A percentile compares a stretch with the other conserved stretches of the same genome.
Conservation (phyloP, 2,797 vertebrate species). For the Acipenser oxyrinchus region DNA sequence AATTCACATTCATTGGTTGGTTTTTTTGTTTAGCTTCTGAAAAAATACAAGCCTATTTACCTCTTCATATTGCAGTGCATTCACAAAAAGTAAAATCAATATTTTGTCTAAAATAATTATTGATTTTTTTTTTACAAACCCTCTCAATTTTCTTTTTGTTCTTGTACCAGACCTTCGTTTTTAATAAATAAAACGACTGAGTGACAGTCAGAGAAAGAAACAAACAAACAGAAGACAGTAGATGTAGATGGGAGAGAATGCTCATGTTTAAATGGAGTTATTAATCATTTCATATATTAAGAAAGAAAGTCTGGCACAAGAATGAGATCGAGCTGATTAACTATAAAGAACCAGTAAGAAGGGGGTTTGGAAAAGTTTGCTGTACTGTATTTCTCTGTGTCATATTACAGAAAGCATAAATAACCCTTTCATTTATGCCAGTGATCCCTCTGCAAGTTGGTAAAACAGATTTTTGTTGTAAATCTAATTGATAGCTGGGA, state of each 20-base stretch:
- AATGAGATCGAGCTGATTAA: no score
- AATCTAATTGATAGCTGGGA: no score
- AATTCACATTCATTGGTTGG: background rate
- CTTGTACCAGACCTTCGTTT: slow-evolving; percentile 1
- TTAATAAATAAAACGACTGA: slow-evolving; percentile 8
- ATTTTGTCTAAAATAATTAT: background rate
- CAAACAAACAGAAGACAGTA: background rate
- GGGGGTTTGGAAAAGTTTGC: no score
- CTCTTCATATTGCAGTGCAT: background rate
- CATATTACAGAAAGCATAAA: no score
- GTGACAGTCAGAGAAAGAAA: background rate
- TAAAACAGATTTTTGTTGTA: no score
- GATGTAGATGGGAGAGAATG: background rate
- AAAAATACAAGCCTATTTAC: background rate
- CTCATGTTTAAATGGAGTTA: no score
- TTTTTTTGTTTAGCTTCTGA: background rate
- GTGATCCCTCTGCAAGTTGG: no score
- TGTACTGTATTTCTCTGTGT: no score
- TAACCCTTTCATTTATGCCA: no score
- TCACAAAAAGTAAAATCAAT: background rate
- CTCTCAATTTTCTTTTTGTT: background rate
- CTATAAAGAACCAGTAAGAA: no score
- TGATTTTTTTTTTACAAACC: background rate
- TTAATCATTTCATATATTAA: no score
- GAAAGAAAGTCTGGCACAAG: no score